Percentiles rank a stretch among this genome's conserved stretches.
phyloP scores from a whole-genome alignment of 2,888 invertebrate genomes.

The Lochmaea capreae region DNA sequence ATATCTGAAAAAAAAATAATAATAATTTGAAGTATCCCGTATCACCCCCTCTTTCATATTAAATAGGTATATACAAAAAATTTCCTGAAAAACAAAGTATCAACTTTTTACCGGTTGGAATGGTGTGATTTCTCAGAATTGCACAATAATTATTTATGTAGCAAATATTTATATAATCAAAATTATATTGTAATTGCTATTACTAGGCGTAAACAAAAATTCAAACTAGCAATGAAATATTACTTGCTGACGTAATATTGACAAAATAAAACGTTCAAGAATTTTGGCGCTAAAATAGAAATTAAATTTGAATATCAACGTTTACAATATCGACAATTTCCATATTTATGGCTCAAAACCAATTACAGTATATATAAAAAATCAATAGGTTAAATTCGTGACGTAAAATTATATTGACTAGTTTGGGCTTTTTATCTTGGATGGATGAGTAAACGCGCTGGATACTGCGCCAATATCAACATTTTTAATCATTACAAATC shows the following conservation, averaged over 20 bases:
- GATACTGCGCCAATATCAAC: conserved; percentile 1
- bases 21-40: not conserved
- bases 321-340: not conserved
- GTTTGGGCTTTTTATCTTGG: conserved; percentile 11
- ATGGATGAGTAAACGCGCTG: conserved; percentile 16
- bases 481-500: not conserved
- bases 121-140: not conserved
- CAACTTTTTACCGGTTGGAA: not conserved
- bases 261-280: conserved; percentile 14
- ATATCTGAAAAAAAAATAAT: conserved; percentile 54
- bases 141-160: conserved; percentile 5
- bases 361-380: conserved; percentile 30
- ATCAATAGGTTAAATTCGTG: conserved; percentile 51
- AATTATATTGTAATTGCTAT: conserved; percentile 9
- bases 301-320: conserved; percentile 40
- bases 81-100: not conserved
- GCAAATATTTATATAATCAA: conserved; percentile 8
- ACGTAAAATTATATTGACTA: conserved; percentile 54
- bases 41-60: not conserved
- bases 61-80: not conserved
- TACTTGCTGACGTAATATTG: conserved; percentile 32
- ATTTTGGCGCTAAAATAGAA: conserved; percentile 34
- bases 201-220: conserved; percentile 25
- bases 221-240: conserved; percentile 21
- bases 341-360: not conserved